Evolutionary conservation across 2,888 invertebrate genomes (phyloP), one percentile per base, ranked within the genome.

Genomic region (Bembecia ichneumoniformis): DNA sequence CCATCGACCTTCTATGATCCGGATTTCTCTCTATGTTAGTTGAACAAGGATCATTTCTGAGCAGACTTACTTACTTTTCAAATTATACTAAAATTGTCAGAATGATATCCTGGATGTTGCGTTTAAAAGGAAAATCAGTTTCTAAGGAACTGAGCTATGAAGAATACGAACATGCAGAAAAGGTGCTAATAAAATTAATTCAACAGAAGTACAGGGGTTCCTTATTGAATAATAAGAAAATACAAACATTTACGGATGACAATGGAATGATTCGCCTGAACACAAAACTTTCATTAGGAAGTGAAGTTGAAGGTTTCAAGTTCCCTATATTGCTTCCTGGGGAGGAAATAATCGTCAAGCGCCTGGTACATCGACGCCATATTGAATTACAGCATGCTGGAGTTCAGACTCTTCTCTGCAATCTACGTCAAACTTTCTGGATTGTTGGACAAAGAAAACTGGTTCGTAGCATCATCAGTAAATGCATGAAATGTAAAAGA

Each of bases 11-110:
- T 1, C 10, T 1, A 43, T n/a, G 13, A 2, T n/a, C 5, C 10
- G 43, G 5, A 5, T 7, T 13, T n/a, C 14, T n/a, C 5, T 5
- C 11, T 5, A 13, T 43, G 14, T 11, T 11, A 14, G 14, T 14
- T 1, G 43, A 43, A 43, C 5, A 43, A 13, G 43, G 13, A 11
- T 13, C n/a, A 5, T 43, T 43, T 1, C 7, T 14, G 13, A 13
- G n/a, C 11, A 5, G 16, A 5, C 15, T 48, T 3, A 35, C 15
- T 3, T 48, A 51, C 20, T 48, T 51, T 43, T 51, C 51, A 13
- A 48, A 48, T 11, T 51, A 48, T 15, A 16, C 45, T 3, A 51
- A 48, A 15, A 51, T 48, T 17, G 48, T 51, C 11, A 34, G 48
- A 43, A 51, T 40, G 46, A 13, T 51, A 16, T 35, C 35, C 9